Evolutionary conservation across 2,888 invertebrate species (phyloP), one percentile per base, ranked within the genome.

Genomic region (Torymus texanus): DNA sequence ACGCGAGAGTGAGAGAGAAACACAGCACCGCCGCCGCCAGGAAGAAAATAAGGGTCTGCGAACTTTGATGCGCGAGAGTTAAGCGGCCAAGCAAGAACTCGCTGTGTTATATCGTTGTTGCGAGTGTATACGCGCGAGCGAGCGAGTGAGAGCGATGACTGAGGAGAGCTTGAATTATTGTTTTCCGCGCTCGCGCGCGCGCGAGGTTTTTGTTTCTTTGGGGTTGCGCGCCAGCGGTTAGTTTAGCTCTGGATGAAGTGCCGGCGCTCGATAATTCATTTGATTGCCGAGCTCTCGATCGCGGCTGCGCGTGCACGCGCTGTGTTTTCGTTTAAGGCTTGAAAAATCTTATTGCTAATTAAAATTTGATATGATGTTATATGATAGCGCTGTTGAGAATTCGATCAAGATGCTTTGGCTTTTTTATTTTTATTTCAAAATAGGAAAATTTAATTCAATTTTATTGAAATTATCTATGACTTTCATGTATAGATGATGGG

Each of bases 1-100:
- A 65, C 58, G 61, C 53, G 21, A 24, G 65, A 53, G 70, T 21
- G 68, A 24, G 29, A 67, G 61, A 61, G 51, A 51, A n/a, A 55
- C 50, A 41, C 5, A 59, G 41, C 14, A n/a, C 18, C 51, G 61
- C 29, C 58, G 77, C 68, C 70, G 62, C 29, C 55, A 67, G 70
- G 76, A 59, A 77, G 66, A 71, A 76, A 76, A 76, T 76, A 76
- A 63, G 70, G 70, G 70, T 24, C 63, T 10, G 59, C 59, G 59
- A 29, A 50, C 58, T 41, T 55, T 75, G 75, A 67, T 63, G 62
- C 62, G 67, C 63, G 29, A 21, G 55, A 1, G 55, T 5, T n/a
- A 14, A 24, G 18, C 21, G 61, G 62, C 24, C n/a, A 12, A 12
- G 51, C 51, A 12, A 5, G 41, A 41, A 8, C 41, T 41, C 41